phyloP scores from a whole-genome alignment of 2,113 vertebrate species.

The Hippocampus abdominalis region DNA sequence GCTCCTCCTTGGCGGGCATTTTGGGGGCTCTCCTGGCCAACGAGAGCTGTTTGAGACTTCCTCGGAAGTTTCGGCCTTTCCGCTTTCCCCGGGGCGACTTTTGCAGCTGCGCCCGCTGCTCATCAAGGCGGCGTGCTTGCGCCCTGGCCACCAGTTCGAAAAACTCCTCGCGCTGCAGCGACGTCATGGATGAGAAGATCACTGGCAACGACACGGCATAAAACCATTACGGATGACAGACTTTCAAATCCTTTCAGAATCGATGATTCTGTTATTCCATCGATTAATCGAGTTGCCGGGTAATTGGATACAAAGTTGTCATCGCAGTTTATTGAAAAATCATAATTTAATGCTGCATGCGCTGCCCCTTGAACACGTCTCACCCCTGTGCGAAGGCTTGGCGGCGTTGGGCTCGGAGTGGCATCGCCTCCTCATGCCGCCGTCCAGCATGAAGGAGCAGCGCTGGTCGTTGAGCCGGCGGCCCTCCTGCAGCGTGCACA shows the following conservation, averaged over 20 bases:
- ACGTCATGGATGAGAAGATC: conserved; percentile 81
- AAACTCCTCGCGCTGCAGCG: conserved; percentile 84
- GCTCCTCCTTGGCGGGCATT: conserved; percentile 71
- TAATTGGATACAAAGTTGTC: too few relatives aligned
- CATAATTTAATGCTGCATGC: not conserved
- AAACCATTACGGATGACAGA: too few relatives aligned
- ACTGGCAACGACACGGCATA: conserved; percentile 51
- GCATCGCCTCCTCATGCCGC: conserved; percentile 62
- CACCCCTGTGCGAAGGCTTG: conserved; percentile 64
- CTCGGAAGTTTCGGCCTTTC: conserved; percentile 59
- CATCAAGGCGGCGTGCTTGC: conserved; percentile 81
- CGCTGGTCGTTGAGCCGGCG: conserved; percentile 77
- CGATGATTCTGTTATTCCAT: too few relatives aligned
- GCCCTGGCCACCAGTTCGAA: conserved; percentile 80
- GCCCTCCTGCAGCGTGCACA: conserved; percentile 73
- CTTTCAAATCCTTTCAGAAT: too few relatives aligned
- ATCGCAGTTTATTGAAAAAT: too few relatives aligned
- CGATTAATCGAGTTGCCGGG: too few relatives aligned
- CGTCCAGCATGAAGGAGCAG: conserved; percentile 73
- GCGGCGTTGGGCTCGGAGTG: conserved; percentile 73
- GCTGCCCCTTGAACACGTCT: not conserved
- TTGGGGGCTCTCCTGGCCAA: conserved; percentile 34
- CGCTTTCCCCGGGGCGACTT: conserved; percentile 16
- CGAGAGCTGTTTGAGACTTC: conserved; percentile 64
- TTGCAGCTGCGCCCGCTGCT: conserved; percentile 78